Conservation (phyloP, 1,140 invertebrate genomes). For the Stenopsyche tienmushanensis region DNA sequence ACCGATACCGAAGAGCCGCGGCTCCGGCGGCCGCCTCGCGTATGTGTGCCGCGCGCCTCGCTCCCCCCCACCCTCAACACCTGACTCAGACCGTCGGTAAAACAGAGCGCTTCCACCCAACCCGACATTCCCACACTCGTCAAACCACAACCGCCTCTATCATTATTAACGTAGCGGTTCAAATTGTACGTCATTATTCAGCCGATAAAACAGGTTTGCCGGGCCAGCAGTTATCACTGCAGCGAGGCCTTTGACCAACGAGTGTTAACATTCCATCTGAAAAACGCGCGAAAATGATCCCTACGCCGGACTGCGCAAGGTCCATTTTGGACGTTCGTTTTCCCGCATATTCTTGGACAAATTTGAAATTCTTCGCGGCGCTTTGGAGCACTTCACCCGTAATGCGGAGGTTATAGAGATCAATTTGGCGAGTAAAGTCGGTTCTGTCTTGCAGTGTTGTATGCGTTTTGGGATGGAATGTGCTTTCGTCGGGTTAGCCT, state of each 20-base stretch:
- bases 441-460: background rate
- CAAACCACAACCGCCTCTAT: no score
- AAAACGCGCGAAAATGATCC: background rate
- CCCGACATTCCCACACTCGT: no score
- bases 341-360: no score
- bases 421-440: background rate
- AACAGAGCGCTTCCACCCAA: slow-evolving; percentile 19
- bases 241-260: slow-evolving; percentile 39
- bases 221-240: slow-evolving; percentile 25
- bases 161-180: slow-evolving; percentile 3
- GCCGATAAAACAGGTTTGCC: slow-evolving; percentile 39
- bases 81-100: slow-evolving; percentile 25
- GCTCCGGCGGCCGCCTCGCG: slow-evolving; percentile 17
- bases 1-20: no score
- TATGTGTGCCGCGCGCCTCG: slow-evolving; percentile 33
- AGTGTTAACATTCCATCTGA: slow-evolving; percentile 32
- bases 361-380: no score
- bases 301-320: background rate
- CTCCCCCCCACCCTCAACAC: slow-evolving; percentile 1
- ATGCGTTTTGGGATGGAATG: slow-evolving; percentile 13
- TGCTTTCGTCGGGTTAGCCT: slow-evolving; percentile 12
- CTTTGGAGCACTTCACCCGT: no score
- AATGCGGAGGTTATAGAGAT: no score
- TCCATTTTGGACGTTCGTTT: background rate
- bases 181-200: background rate